phyloP scores from a whole-genome alignment of 2,888 invertebrate genomes.

The Archaeoteleia sp. region DNA sequence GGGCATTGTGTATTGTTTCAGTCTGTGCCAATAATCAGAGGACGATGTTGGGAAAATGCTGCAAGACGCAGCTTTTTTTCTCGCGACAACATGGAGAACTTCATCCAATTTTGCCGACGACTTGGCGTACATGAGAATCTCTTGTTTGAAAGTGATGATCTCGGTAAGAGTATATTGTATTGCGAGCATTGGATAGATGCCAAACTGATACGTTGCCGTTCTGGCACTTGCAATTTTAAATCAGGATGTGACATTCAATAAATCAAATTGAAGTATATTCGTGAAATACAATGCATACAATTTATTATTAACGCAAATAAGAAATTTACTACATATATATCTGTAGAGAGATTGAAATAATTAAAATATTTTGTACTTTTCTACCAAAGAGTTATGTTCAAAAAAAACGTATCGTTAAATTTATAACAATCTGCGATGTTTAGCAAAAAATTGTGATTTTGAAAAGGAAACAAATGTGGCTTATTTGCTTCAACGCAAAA shows the following conservation, averaged over 20 bases:
- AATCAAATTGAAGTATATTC: too few species aligned
- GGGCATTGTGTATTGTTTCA: too few species aligned
- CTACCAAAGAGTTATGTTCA: too few species aligned
- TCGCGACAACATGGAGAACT: slow-evolving; percentile 91
- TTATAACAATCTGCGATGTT: too few species aligned
- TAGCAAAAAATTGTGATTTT: not conserved
- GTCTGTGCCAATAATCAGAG: slow-evolving; percentile 83
- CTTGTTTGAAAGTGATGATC: slow-evolving; percentile 91
- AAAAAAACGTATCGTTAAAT: too few species aligned
- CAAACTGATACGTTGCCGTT: slow-evolving; percentile 2
- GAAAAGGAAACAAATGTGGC: too few species aligned
- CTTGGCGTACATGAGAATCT: slow-evolving; percentile 91
- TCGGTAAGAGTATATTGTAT: slow-evolving; percentile 78
- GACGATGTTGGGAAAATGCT: slow-evolving; percentile 89
- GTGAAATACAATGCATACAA: not conserved
- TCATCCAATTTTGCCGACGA: slow-evolving; percentile 89
- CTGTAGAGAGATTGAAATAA: too few species aligned
- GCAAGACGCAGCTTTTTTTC: slow-evolving; percentile 91
- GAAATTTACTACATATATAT: too few species aligned
- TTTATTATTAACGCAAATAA: too few species aligned
- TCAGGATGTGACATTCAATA: too few species aligned
- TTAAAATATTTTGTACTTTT: too few species aligned
- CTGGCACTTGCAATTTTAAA: slow-evolving; percentile 2
- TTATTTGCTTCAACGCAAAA: slow-evolving; percentile 15
- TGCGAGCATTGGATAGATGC: slow-evolving; percentile 33